A percentile compares a stretch with the other conserved stretches of the same genome.
Evolutionary conservation across 2,113 vertebrate species (phyloP).

Genomic region (Natator depressus): DNA sequence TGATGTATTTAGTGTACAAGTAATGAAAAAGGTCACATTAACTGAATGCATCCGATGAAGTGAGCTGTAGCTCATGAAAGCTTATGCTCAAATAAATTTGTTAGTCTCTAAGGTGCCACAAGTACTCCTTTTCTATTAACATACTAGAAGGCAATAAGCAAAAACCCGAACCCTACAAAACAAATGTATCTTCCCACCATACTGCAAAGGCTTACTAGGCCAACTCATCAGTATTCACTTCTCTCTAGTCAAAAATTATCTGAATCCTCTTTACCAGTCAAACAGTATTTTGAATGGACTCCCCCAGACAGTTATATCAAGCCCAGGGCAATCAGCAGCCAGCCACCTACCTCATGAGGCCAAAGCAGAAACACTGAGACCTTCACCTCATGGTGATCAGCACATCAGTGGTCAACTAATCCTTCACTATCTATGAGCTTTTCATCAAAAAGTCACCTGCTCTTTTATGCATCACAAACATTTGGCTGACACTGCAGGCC

Average conservation of each 20-base stretch:
- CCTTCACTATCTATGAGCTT: neutral
- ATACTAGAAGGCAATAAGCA: no score
- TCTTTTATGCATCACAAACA: neutral
- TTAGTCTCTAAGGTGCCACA: no score
- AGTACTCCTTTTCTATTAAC: no score
- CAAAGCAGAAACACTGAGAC: neutral
- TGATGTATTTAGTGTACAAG: neutral
- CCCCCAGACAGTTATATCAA: neutral
- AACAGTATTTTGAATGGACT: neutral
- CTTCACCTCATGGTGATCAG: neutral
- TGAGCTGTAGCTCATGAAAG: no score
- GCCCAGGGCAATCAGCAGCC: neutral
- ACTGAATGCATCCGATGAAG: no score
- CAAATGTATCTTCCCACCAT: no score
- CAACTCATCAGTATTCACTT: neutral
- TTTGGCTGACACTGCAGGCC: neutral
- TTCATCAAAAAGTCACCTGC: neutral
- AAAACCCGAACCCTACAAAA: no score
- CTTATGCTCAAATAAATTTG: no score
- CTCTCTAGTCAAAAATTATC: neutral
- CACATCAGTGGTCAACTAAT: neutral
- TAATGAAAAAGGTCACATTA: neutral
- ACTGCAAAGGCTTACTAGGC: neutral
- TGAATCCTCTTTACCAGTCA: neutral
- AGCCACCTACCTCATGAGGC: neutral